These are phyloP conservation scores for Amiota mariae DNA, from an alignment of 2,888 invertebrate genomes.

Conservation along the genomic window DNA sequence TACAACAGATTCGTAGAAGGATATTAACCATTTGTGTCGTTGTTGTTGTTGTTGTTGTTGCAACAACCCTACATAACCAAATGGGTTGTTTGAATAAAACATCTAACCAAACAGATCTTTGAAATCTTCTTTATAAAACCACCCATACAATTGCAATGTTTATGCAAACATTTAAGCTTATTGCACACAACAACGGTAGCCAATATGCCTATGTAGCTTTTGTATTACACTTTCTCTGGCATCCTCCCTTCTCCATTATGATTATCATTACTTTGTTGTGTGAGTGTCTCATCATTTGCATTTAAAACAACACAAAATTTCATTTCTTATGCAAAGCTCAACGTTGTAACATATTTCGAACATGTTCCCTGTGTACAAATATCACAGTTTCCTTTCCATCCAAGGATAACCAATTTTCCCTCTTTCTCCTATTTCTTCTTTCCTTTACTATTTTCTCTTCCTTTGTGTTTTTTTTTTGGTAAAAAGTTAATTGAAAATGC, in stretches of 20 bases:
- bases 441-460: conserved; percentile 19
- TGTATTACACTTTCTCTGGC: neutral
- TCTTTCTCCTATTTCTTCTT: too few species aligned
- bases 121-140: neutral
- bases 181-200: conserved; percentile 1
- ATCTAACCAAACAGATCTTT: neutral
- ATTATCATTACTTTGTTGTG: neutral
- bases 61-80: neutral
- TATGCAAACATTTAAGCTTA: neutral
- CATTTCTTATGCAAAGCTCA: conserved; percentile 15
- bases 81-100: neutral
- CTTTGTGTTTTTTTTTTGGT: conserved; percentile 18
- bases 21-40: neutral
- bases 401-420: too few species aligned
- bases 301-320: neutral
- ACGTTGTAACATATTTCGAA: neutral
- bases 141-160: neutral
- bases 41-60: neutral
- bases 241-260: too few species aligned
- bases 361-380: neutral
- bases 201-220: neutral
- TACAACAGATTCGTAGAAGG: conserved; percentile 6
- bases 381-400: neutral
- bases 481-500: conserved; percentile 63
- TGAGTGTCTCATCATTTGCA: neutral